Evolutionary conservation across 2,113 vertebrate species (phyloP).

Genomic region (Pomatostomus ruficeps): DNA sequence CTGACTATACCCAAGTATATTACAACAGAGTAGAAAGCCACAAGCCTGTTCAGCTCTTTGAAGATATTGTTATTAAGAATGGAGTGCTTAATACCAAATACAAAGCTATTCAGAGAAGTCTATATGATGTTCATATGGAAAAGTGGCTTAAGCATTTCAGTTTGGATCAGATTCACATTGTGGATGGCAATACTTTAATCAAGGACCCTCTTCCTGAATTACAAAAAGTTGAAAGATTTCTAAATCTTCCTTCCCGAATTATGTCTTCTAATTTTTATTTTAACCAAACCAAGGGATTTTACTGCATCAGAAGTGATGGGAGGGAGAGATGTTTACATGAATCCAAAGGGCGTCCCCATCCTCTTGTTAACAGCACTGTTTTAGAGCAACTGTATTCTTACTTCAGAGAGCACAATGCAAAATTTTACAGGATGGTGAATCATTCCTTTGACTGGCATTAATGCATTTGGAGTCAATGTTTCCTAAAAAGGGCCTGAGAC

Average conservation of each 20-base stretch:
- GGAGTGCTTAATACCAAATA: conserved; percentile 87
- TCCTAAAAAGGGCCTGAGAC: conserved; percentile 2
- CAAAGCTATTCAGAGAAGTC: conserved; percentile 91
- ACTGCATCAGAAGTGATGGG: conserved; percentile 89
- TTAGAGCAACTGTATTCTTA: conserved; percentile 86
- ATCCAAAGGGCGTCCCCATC: conserved; percentile 90
- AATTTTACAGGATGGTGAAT: conserved; percentile 88
- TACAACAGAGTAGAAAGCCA: conserved; percentile 90
- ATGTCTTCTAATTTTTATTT: conserved; percentile 92
- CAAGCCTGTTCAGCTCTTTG: conserved; percentile 90
- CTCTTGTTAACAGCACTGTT: conserved; percentile 83
- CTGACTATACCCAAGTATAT: conserved; percentile 94
- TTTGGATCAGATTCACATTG: conserved; percentile 89
- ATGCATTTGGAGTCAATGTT: not conserved
- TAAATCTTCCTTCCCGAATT: conserved; percentile 85
- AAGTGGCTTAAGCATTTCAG: conserved; percentile 90
- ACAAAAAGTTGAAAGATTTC: conserved; percentile 87
- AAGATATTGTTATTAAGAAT: conserved; percentile 88
- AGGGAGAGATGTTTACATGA: conserved; percentile 90
- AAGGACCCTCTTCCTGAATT: conserved; percentile 87
- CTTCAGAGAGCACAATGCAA: conserved; percentile 88
- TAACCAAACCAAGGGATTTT: conserved; percentile 94
- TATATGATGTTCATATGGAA: conserved; percentile 89
- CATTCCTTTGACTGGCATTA: conserved; percentile 90
- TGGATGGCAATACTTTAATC: conserved; percentile 88